These are phyloP conservation scores for Scalopus aquaticus DNA, from an alignment of 2,113 vertebrate genomes.

Conservation along the genomic window DNA sequence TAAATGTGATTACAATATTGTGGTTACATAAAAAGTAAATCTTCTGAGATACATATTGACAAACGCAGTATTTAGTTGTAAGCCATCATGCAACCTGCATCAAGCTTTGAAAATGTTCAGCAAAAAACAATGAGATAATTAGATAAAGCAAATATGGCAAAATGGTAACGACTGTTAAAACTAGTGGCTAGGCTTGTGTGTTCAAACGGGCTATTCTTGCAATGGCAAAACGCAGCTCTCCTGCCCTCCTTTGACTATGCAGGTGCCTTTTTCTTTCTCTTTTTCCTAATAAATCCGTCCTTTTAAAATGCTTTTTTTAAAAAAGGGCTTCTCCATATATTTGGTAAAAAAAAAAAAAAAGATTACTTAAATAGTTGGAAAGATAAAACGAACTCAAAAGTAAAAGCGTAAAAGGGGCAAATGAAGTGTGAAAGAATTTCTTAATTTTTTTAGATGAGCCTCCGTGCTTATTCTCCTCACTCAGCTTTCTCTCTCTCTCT, in stretches of 20 bases:
- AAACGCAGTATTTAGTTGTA: neutral
- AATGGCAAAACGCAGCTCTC: neutral
- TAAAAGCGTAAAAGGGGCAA: neutral
- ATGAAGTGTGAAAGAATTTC: neutral
- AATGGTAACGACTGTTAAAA: neutral
- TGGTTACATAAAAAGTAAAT: neutral
- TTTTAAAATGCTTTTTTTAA: too few species aligned
- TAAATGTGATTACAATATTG: neutral
- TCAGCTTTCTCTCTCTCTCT: neutral
- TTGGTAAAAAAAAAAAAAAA: neutral
- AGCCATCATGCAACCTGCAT: neutral
- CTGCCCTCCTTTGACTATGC: too few species aligned
- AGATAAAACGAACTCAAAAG: neutral
- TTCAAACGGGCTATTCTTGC: neutral
- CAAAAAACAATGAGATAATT: neutral
- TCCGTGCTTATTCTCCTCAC: neutral
- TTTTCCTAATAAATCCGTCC: too few species aligned
- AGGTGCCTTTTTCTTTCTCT: too few species aligned
- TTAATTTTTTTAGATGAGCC: neutral
- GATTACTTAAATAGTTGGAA: conserved; percentile 6
- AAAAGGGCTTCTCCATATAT: neutral
- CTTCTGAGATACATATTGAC: neutral
- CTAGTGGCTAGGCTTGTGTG: neutral
- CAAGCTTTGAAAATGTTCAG: conserved; percentile 19
- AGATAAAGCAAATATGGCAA: conserved; percentile 25